A percentile compares a stretch with the other conserved stretches of the same genome.
These are phyloP conservation scores for Alectura lathami DNA, from an alignment of 2,113 vertebrate genomes.

Conservation along the genomic window DNA sequence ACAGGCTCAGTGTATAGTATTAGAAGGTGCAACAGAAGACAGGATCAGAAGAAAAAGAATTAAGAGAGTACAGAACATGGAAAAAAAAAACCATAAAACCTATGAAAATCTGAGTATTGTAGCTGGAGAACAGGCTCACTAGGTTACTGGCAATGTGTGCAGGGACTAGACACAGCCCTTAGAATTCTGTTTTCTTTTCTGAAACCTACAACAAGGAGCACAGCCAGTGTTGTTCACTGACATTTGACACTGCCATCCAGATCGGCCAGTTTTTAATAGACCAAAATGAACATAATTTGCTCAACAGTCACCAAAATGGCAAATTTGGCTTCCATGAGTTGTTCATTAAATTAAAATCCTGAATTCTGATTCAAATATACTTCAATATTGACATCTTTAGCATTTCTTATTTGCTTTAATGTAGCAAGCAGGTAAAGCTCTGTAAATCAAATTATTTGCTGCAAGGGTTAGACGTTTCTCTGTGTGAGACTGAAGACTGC, in stretches of 20 bases:
- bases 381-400: not conserved
- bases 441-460: not conserved
- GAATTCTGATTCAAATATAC: not conserved
- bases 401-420: not conserved
- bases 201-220: not conserved
- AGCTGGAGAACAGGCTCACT: not conserved
- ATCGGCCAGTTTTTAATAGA: not conserved
- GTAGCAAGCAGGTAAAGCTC: not conserved
- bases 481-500: not conserved
- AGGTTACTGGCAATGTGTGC: not conserved
- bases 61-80: not conserved
- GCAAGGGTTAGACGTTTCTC: not conserved
- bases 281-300: not conserved
- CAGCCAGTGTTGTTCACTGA: not conserved
- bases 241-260: not conserved
- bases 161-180: not conserved
- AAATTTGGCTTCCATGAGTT: not conserved
- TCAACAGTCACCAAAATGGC: not conserved
- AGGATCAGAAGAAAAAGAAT: not conserved
- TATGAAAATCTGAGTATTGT: not conserved
- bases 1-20: not conserved
- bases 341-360: not conserved
- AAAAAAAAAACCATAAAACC: not conserved
- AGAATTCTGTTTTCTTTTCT: not conserved
- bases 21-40: not conserved